Conservation (phyloP, 2,888 invertebrate species). For the Drosophila atroscutellata region DNA sequence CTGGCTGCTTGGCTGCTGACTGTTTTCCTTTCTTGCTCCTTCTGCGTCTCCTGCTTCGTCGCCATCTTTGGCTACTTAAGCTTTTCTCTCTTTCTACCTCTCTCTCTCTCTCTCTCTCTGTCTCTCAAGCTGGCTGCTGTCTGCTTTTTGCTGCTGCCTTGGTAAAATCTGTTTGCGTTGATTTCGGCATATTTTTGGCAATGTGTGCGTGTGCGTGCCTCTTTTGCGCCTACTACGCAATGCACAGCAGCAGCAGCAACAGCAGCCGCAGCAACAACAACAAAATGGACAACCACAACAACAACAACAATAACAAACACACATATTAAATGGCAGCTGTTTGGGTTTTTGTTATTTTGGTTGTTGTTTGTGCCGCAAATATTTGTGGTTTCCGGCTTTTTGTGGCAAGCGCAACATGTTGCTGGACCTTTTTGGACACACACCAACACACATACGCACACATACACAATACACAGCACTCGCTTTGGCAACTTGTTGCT, state of each 20-base stretch:
- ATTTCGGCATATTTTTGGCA: slow-evolving; percentile 79
- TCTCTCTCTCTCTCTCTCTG: background rate
- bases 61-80: slow-evolving; percentile 38
- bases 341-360: slow-evolving; percentile 32
- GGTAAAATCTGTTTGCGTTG: slow-evolving; percentile 81
- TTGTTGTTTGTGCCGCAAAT: slow-evolving; percentile 68
- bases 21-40: slow-evolving; percentile 6
- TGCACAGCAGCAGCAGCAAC: slow-evolving; percentile 19
- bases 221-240: slow-evolving; percentile 66
- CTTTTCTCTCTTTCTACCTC: slow-evolving; percentile 15
- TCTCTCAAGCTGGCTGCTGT: slow-evolving; percentile 5
- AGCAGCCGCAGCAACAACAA: slow-evolving; percentile 9
- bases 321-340: slow-evolving; percentile 12
- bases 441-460: slow-evolving; percentile 37
- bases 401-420: slow-evolving; percentile 74
- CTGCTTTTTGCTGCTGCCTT: slow-evolving; percentile 65
- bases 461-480: slow-evolving; percentile 4
- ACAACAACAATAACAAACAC: slow-evolving; percentile 6
- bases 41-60: background rate
- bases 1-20: slow-evolving; percentile 13
- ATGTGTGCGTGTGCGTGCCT: slow-evolving; percentile 59
- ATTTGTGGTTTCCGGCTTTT: slow-evolving; percentile 80
- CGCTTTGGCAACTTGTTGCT: slow-evolving; percentile 53
- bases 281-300: background rate
- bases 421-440: slow-evolving; percentile 52